Evolutionary conservation across 2,888 invertebrate species (phyloP).

Genomic region (Acleris emargana): DNA sequence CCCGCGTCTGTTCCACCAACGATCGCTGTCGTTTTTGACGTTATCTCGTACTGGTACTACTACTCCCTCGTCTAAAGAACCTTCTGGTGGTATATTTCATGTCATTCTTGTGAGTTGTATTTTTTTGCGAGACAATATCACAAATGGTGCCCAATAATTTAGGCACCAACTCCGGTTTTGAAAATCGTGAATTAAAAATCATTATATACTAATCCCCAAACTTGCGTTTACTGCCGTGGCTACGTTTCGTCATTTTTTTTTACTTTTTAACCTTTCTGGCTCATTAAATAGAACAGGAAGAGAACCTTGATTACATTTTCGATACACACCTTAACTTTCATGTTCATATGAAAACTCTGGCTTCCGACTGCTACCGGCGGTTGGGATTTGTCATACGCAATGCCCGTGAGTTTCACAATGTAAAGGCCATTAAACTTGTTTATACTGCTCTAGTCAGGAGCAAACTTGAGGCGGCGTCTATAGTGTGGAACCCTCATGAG

Average conservation of each 20-base stretch:
- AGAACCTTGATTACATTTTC: slow-evolving; percentile 68
- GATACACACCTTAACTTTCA: too few species aligned
- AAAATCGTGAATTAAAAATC: neutral
- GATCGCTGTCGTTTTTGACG: slow-evolving; percentile 15
- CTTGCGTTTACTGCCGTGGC: slow-evolving; percentile 8
- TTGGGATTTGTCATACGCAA: too few species aligned
- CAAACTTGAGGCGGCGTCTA: too few species aligned
- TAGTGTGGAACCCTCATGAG: too few species aligned
- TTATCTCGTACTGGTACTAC: slow-evolving; percentile 7
- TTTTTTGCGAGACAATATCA: neutral
- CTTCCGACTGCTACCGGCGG: too few species aligned
- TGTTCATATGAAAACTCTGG: too few species aligned
- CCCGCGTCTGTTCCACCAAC: slow-evolving; percentile 30
- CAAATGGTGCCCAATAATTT: too few species aligned
- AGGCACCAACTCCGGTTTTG: too few species aligned
- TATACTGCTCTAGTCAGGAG: too few species aligned
- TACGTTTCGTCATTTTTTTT: slow-evolving; percentile 41
- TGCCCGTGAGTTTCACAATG: too few species aligned
- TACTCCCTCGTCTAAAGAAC: neutral
- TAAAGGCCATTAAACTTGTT: too few species aligned
- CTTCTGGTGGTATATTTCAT: neutral
- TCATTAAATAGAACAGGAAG: slow-evolving; percentile 59
- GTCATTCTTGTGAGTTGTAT: neutral
- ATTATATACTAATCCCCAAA: neutral
- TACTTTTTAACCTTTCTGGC: slow-evolving; percentile 58